Conservation (phyloP, 2,113 vertebrate species). For the Tretioscincus oriximinensis region DNA sequence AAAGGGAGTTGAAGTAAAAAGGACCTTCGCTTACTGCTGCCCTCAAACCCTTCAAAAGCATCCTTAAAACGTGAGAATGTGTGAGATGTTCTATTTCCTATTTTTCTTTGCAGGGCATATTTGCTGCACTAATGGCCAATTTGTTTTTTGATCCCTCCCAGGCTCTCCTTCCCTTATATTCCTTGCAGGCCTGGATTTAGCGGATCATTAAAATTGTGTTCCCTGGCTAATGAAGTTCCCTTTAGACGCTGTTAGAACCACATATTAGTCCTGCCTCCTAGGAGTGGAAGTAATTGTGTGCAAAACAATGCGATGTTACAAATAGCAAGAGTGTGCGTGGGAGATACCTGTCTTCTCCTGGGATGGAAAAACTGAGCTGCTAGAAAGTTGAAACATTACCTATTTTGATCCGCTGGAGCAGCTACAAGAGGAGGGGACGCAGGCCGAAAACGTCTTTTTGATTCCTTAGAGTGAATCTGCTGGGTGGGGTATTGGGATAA, state of each 20-base stretch:
- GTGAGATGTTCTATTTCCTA: background rate
- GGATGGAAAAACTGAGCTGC: background rate
- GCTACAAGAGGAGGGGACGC: no score
- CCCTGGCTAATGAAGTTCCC: background rate
- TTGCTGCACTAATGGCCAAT: constrained; percentile 11
- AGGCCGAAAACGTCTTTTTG: no score
- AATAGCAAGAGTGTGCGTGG: background rate
- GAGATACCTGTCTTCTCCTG: background rate
- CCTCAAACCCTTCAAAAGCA: no score
- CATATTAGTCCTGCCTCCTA: background rate
- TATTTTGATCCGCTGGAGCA: background rate
- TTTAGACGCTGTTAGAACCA: background rate
- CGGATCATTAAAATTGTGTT: constrained; percentile 2
- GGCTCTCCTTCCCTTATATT: background rate
- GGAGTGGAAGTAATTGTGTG: background rate
- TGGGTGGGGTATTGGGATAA: no score
- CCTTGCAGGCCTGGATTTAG: constrained; percentile 1
- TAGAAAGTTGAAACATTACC: background rate
- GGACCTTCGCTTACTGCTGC: no score
- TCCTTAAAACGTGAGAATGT: background rate
- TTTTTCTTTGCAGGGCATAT: background rate
- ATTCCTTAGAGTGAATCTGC: no score
- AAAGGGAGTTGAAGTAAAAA: no score
- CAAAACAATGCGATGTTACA: background rate
- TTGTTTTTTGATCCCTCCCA: background rate